These are phyloP conservation scores for Microhierax caerulescens DNA, from an alignment of 2,797 vertebrate species.

Conservation along the genomic window DNA sequence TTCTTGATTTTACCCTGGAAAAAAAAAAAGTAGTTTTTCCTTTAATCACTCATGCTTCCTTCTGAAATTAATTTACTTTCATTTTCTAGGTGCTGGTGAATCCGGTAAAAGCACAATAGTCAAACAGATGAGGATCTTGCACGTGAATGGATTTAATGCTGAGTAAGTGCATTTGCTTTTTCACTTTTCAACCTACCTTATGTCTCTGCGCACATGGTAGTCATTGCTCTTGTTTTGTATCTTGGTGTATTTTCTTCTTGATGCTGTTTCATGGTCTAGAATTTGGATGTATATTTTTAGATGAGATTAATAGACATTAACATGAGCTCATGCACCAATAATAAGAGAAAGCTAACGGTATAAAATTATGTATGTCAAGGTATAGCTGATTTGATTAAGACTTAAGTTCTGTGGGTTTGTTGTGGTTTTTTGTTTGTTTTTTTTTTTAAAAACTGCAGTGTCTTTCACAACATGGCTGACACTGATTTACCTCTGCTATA, in stretches of 20 bases:
- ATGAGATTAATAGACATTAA: background rate
- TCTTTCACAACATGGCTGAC: slow-evolving; percentile 62
- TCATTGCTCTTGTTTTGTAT: background rate
- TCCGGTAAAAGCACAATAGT: slow-evolving; percentile 99
- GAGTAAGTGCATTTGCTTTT: slow-evolving; percentile 88
- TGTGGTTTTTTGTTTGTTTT: background rate
- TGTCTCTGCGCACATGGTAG: background rate
- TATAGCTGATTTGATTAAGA: background rate
- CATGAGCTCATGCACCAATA: background rate
- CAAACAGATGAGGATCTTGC: slow-evolving; percentile 98
- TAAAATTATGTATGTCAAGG: background rate
- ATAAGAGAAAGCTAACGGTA: background rate
- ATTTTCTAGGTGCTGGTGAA: slow-evolving; percentile 93
- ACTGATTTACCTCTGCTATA: slow-evolving; percentile 1
- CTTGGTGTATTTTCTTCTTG: background rate
- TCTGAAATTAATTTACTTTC: slow-evolving; percentile 75
- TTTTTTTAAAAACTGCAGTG: slow-evolving; percentile 45
- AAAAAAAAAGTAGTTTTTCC: background rate
- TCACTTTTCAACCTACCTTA: background rate
- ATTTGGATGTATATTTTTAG: slow-evolving; percentile 2
- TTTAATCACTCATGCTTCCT: slow-evolving; percentile 48
- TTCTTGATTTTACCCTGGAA: slow-evolving; percentile 6
- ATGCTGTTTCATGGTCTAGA: background rate
- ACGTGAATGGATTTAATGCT: slow-evolving; percentile 98
- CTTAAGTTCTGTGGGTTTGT: background rate